These are phyloP conservation scores for Lutraria lutraria DNA, from an alignment of 2,888 invertebrate genomes.

Conservation along the genomic window DNA sequence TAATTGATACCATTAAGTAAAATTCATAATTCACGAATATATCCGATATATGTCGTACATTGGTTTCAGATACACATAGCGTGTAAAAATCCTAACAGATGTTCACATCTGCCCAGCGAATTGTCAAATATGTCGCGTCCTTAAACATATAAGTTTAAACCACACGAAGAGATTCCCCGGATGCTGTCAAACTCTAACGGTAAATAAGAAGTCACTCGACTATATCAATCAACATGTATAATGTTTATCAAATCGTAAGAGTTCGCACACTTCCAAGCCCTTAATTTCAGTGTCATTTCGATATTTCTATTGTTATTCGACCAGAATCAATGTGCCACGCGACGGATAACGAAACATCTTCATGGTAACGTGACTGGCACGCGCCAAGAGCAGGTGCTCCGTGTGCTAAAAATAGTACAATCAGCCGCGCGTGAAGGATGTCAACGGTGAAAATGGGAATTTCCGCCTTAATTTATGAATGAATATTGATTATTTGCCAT, in stretches of 20 bases:
- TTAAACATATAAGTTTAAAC: background rate
- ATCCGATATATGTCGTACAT: no score
- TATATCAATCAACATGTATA: slow-evolving; percentile 34
- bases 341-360: slow-evolving; percentile 65
- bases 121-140: slow-evolving; percentile 16
- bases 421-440: slow-evolving; percentile 61
- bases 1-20: no score
- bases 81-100: background rate
- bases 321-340: slow-evolving; percentile 71
- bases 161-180: no score
- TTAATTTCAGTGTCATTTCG: slow-evolving; percentile 59
- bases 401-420: slow-evolving; percentile 60
- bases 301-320: slow-evolving; percentile 55
- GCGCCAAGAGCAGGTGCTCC: slow-evolving; percentile 70
- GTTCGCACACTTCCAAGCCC: slow-evolving; percentile 22
- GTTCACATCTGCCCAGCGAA: slow-evolving; percentile 14
- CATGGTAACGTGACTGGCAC: slow-evolving; percentile 67
- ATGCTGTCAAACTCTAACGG: slow-evolving; percentile 49
- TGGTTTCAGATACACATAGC: background rate
- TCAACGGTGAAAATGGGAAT: slow-evolving; percentile 50
- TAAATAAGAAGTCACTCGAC: slow-evolving; percentile 46
- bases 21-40: no score
- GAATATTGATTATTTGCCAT: slow-evolving; percentile 69
- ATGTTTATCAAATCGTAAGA: slow-evolving; percentile 28
- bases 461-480: slow-evolving; percentile 56